Evolutionary conservation across 1,140 invertebrate genomes (phyloP).

Genomic region (Apocrypta bakeri): DNA sequence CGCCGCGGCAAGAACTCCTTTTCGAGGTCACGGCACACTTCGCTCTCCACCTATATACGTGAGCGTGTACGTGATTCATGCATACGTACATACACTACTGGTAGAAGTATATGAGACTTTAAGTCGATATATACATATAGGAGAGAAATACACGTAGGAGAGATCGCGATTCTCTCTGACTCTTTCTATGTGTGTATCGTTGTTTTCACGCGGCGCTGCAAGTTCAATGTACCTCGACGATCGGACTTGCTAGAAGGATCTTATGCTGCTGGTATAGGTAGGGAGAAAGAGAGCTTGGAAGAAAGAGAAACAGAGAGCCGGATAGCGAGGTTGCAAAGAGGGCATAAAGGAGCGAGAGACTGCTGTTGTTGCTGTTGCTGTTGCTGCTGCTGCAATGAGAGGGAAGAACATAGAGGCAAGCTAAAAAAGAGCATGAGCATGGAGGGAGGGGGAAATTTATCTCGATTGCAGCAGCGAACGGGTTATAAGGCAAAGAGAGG

Average conservation of each 20-base stretch:
- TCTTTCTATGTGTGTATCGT: background rate
- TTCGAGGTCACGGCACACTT: slow-evolving; percentile 72
- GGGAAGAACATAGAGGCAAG: background rate
- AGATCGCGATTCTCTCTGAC: background rate
- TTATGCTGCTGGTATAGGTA: background rate
- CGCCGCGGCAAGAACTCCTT: slow-evolving; percentile 51
- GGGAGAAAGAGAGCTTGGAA: background rate
- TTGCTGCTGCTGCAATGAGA: no score
- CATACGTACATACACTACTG: background rate
- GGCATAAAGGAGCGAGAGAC: background rate
- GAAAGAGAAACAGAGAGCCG: background rate
- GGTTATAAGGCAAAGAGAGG: background rate
- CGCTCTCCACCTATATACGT: background rate
- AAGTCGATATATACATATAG: no score
- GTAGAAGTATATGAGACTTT: no score
- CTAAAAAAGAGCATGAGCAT: background rate
- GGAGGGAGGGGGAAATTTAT: background rate
- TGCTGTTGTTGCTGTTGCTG: no score
- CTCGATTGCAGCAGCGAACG: background rate
- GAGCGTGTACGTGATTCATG: slow-evolving; percentile 6
- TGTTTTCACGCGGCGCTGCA: background rate
- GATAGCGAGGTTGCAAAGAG: background rate
- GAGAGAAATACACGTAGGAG: background rate
- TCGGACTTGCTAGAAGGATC: background rate
- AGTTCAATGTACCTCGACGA: background rate